Percentiles rank a stretch among this genome's conserved stretches.
Evolutionary conservation across 2,888 invertebrate genomes (phyloP).

Genomic region (Sarcophaga variegata): DNA sequence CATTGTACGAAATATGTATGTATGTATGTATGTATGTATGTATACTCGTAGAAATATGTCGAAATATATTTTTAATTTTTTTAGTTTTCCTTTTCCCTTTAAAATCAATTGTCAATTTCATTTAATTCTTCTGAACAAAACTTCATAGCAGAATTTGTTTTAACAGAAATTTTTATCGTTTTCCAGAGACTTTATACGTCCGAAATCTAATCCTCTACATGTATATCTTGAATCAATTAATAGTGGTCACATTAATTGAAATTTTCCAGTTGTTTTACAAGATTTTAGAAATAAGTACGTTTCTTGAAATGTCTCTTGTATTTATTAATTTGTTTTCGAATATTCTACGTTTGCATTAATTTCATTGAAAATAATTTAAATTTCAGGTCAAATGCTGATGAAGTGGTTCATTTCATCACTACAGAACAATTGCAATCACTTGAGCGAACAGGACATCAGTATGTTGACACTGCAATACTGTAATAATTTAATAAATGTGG

Average conservation of each 20-base stretch:
- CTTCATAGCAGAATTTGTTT: slow-evolving; percentile 14
- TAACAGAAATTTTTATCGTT: slow-evolving; percentile 21
- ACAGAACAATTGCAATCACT: slow-evolving; percentile 81
- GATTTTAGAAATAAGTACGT: slow-evolving; percentile 62
- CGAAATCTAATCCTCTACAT: background rate
- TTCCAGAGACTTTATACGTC: slow-evolving; percentile 24
- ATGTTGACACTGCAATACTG: slow-evolving; percentile 92
- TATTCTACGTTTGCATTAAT: background rate
- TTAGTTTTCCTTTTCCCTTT: background rate
- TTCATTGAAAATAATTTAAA: slow-evolving; percentile 39
- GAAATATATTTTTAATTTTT: slow-evolving; percentile 43
- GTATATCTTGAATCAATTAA: slow-evolving; percentile 32
- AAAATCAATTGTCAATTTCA: slow-evolving; percentile 32
- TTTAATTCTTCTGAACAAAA: slow-evolving; percentile 2
- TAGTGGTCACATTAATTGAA: slow-evolving; percentile 60
- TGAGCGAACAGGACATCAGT: slow-evolving; percentile 87
- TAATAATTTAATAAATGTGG: slow-evolving; percentile 92
- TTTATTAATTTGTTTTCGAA: background rate
- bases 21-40: too few species aligned
- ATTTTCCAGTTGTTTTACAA: slow-evolving; percentile 60
- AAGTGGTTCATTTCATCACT: slow-evolving; percentile 92
- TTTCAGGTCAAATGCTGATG: slow-evolving; percentile 93
- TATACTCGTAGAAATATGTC: too few species aligned
- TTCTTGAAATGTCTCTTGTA: background rate
- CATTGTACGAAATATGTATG: too few species aligned